Evolutionary conservation across 2,888 invertebrate species (phyloP), one percentile per base, ranked within the genome.

Genomic region (Cantharis rustica): DNA sequence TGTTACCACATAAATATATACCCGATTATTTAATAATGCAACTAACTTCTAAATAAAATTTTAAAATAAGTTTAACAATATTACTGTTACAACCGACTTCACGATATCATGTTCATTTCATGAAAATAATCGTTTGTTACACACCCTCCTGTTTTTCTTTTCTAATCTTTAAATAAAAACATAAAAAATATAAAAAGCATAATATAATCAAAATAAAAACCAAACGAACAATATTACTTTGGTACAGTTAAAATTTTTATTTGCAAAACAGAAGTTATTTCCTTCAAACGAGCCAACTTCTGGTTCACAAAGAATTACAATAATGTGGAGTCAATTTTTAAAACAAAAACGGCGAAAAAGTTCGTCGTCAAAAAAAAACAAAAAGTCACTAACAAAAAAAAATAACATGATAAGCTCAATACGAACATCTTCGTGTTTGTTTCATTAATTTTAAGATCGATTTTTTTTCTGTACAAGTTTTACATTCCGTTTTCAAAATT

Each of bases 11-110:
- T 78, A 75, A 75, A 79, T 75, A 76, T 79, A 78, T 79, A 79
- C 79, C 79, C 77, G 79, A 77, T 77, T 79, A 77, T 76, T 78
- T 79, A 79, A 73, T 76, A 73, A 79, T 74, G 77, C 75, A 74
- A 76, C 73, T 79, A 73, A 74, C 61, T 76, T 73, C 79, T 79
- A 77, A 80, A 79, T 80, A 81, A 81, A 66, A 81, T 77, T 81
- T 80, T 80, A 79, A 80, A 79, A 79, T 79, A 80, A 79, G 75
- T 76, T 78, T 80, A 80, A 80, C 80, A 79, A 79, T 75, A 63
- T 79, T 79, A 78, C 80, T 73, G 79, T 75, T 80, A 77, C 73
- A 77, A 79, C 76, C 78, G 79, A 79, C 80, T 80, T 79, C 73
- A 76, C 72, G 70, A 75, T 75, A 77, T 77, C 73, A 75, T 75